Evolutionary conservation across 2,888 invertebrate species (phyloP), one percentile per base, ranked within the genome.

Genomic region (Strigamia maritima): DNA sequence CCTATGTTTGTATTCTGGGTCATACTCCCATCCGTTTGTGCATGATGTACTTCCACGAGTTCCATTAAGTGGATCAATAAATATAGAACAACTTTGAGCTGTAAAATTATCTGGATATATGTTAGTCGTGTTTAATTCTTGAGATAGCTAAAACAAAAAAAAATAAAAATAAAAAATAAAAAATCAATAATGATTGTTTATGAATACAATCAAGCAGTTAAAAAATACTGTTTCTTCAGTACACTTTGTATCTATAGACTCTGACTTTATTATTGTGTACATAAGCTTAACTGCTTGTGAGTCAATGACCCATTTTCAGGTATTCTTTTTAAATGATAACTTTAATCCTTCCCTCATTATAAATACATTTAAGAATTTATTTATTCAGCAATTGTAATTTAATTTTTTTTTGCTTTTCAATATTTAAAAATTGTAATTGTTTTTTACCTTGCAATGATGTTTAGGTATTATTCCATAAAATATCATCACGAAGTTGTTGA

Each of bases 361-460:
- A n/a, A n/a, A n/a, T n/a, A n/a, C n/a, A n/a, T n/a, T n/a, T n/a
- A n/a, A n/a, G n/a, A n/a, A n/a, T n/a, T n/a, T n/a, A n/a, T n/a
- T n/a, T n/a, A n/a, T n/a, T n/a, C n/a, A n/a, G n/a, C n/a, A n/a
- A n/a, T n/a, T n/a, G n/a, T n/a, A n/a, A n/a, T n/a, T n/a, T n/a
- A n/a, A n/a, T n/a, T n/a, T n/a, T n/a, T n/a, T n/a, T n/a, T n/a
- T n/a, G n/a, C n/a, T n/a, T n/a, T n/a, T n/a, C n/a, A n/a, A n/a
- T 7, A 2, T 31, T 4, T 4, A 31, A 31, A 31, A 31, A 31
- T 4, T 31, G 7, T 31, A 31, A 2, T 31, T 31, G 19, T n/a
- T 49, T n/a, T n/a, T n/a, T 65, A 78, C 78, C 78, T 78, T 78
- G 65, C 78, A 78, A n/a, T 78, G 31, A 65, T 78, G 78, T 16